A percentile compares a stretch with the other conserved stretches of the same genome.
phyloP scores from a whole-genome alignment of 2,888 invertebrate species.

The Chamaedrilus cognettii region DNA sequence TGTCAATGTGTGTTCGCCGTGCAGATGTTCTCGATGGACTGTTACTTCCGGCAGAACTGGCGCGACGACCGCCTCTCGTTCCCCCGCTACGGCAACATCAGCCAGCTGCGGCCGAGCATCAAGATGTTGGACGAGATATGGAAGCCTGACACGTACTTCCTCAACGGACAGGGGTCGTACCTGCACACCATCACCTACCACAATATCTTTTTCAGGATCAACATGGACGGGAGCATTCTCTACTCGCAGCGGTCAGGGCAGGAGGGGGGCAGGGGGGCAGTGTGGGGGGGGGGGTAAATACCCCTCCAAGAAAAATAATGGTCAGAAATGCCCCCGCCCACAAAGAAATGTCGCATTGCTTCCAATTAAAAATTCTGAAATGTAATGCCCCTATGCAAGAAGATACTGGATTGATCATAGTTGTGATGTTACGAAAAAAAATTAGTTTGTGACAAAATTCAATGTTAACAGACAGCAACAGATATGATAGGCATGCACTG shows the following conservation, averaged over 20 bases:
- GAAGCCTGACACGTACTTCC: constrained; percentile 87
- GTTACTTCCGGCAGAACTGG: constrained; percentile 89
- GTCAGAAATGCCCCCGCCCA: no score
- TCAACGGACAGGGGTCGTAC: constrained; percentile 91
- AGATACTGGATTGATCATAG: no score
- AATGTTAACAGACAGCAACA: no score
- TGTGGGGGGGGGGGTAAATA: no score
- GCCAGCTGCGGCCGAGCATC: constrained; percentile 36
- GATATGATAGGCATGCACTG: no score
- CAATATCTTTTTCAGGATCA: constrained; percentile 84
- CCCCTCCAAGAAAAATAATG: no score
- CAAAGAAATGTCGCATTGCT: no score
- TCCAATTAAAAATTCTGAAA: no score
- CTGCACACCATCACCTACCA: constrained; percentile 93
- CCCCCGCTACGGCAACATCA: constrained; percentile 35
- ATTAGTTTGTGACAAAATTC: no score
- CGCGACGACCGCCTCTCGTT: constrained; percentile 77
- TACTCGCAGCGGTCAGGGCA: constrained; percentile 36
- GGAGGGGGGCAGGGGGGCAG: not conserved
- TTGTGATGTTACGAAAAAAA: no score
- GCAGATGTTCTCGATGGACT: constrained; percentile 83
- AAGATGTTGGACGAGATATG: constrained; percentile 81
- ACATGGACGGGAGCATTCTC: constrained; percentile 70
- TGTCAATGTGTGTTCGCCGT: not conserved
- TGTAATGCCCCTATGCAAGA: no score